Conservation (phyloP, 2,113 vertebrate genomes). For the Elephantulus edwardii region DNA sequence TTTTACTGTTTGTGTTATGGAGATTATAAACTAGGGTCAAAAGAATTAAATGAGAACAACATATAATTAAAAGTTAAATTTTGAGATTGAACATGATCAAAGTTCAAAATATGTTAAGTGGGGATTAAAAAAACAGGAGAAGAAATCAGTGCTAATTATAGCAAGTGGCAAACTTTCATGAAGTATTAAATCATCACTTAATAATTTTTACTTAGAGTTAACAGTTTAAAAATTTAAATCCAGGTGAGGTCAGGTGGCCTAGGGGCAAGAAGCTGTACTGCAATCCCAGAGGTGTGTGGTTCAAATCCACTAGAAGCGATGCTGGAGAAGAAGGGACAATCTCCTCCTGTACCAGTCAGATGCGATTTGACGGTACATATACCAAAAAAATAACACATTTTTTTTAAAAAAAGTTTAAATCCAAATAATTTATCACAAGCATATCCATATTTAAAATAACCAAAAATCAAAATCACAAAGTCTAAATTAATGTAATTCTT, state of each 20-base stretch:
- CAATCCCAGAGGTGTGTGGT: too few relatives aligned
- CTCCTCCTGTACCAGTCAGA: too few relatives aligned
- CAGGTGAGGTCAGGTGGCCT: too few relatives aligned
- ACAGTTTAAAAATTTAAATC: neutral
- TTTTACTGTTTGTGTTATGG: neutral
- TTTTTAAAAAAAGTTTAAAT: conserved; percentile 15
- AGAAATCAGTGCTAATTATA: neutral
- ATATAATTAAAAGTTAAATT: conserved; percentile 24
- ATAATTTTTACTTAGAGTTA: neutral
- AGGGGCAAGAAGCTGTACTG: too few relatives aligned
- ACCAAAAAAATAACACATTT: too few relatives aligned
- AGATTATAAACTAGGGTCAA: neutral
- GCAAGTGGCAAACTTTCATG: neutral
- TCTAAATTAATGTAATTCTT: neutral
- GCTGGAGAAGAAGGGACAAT: too few relatives aligned
- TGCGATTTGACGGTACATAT: too few relatives aligned
- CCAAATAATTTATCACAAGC: neutral
- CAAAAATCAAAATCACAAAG: conserved; percentile 11
- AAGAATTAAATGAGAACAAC: neutral
- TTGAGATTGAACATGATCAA: conserved; percentile 13
- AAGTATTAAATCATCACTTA: conserved; percentile 10
- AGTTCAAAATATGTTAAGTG: conserved; percentile 30
- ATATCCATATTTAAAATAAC: neutral
- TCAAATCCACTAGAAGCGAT: too few relatives aligned
- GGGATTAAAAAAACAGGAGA: too few relatives aligned